Evolutionary conservation across 2,113 vertebrate species (phyloP), one percentile per base, ranked within the genome.

Genomic region (Pimephales promelas): DNA sequence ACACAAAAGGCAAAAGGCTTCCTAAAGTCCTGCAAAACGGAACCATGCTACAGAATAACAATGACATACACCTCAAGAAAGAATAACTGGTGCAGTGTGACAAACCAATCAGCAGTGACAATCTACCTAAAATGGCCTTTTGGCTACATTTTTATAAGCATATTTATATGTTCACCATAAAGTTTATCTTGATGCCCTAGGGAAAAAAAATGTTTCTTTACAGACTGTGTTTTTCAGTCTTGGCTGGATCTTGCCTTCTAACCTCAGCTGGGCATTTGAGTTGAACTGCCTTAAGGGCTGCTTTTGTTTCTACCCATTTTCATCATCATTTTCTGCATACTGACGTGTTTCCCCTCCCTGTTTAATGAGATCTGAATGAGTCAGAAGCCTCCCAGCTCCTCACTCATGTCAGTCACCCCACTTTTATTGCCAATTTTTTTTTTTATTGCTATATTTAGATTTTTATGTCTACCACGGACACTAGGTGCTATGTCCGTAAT

Each of bases 1-100:
- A 99, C 89, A 98, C 94, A 1, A 97, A 97, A 88, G 98, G 98
- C 84, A 95, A 98, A 89, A 92, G 98, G 88, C 93, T 96, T 49
- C 97, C 98, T 3, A 98, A 97, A 90, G 90, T 88, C 66, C 61
- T 95, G 84, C 95, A 93, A 93, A 95, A 94, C 54, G 92, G 94
- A 92, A 94, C 94, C 16, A 95, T 94, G 85, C 84, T 89, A 5
- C 92, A 84, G 91, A 97, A 95, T 81, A 91, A 92, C 71, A 90
- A 93, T 10, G 86, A 85, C 34, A 87, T 76, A 79, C 70, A 84
- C 16, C 88, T 90, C 8, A 86, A 89, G 18, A 95, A 94, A 82
- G 87, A 93, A 43, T 6, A 90, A 93, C 84, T 92, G 81, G 20
- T 14, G 54, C 26, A 31, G 20, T 40, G 47, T 54, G 31, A 13